Evolutionary conservation across 2,888 invertebrate genomes (phyloP), one percentile per base, ranked within the genome.

Genomic region (Dynastes tityus): DNA sequence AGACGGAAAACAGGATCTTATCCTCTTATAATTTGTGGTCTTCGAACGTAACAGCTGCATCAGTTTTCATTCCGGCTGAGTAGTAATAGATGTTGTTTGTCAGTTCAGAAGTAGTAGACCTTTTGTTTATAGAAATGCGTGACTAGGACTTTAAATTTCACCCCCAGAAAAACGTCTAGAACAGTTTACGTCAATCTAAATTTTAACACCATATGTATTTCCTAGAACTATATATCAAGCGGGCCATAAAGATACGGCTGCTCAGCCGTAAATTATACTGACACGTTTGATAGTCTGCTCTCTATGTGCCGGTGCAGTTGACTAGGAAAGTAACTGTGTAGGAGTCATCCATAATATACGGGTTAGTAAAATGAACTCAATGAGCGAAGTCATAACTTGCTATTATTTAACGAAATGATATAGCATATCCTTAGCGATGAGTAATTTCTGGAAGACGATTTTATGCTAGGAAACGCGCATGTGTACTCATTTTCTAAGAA

Each of bases 141-240:
- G 87, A 86, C 87, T 87, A 83, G 85, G 85, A 85, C 84, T 85
- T 86, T 87, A 79, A 85, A 83, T 84, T 85, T 85, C 85, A 84
- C 83, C 83, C 83, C 82, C 82, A 22, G 45, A 84, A 53, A 16
- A 61, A 22, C 58, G 83, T 85, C 85, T 84, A n/a, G 58, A 85
- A 84, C 83, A 83, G 84, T 86, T 85, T 86, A 87, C 86, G 87
- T 87, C 86, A 86, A 87, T 87, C 85, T 86, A 83, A 82, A 83
- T 82, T 86, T 86, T 85, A 86, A 87, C 87, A 87, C 87, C 87
- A 87, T 85, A 85, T 86, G 86, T 86, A 87, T 86, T 87, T 87
- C 87, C 86, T 84, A 85, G 87, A 87, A 87, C 84, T 83, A 85
- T 87, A 86, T 85, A 86, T 87, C 85, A 87, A 84, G 82, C 83